Percentiles rank a stretch among this genome's conserved stretches.
Conservation (phyloP, 2,797 vertebrate genomes). For the Platyrinchus mystaceus region DNA sequence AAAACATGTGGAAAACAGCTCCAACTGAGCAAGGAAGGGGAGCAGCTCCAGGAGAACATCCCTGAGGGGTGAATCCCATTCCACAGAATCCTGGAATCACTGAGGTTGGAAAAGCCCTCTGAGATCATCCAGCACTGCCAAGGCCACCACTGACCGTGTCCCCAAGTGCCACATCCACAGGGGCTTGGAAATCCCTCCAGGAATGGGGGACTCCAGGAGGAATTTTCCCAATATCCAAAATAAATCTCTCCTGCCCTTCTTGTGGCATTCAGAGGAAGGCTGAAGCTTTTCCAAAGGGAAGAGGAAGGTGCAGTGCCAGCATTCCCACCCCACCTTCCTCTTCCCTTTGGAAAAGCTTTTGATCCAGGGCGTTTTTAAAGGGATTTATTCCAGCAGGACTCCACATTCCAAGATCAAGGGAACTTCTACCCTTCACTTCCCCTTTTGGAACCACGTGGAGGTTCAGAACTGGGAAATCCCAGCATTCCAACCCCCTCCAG, state of each 20-base stretch:
- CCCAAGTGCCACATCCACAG: not conserved
- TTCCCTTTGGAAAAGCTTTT: not conserved
- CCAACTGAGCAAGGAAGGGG: not conserved
- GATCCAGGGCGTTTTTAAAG: not conserved
- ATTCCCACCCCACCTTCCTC: not conserved
- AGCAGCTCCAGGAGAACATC: not conserved
- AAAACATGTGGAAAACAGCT: not conserved
- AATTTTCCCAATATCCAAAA: not conserved
- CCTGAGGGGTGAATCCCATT: not conserved
- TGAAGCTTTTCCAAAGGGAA: not conserved
- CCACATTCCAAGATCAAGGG: not conserved
- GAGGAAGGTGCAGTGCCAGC: not conserved
- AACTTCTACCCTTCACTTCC: not conserved
- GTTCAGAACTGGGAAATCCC: not conserved
- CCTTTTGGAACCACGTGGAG: not conserved
- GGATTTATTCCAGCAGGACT: not conserved
- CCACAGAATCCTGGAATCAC: not conserved
- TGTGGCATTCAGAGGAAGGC: not conserved
- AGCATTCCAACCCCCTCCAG: not conserved
- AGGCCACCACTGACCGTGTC: not conserved
- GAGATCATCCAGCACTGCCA: not conserved
- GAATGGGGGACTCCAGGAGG: not conserved
- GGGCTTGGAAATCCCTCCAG: not conserved
- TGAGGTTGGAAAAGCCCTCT: not conserved
- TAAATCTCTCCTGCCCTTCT: too few relatives aligned